Evolutionary conservation across 2,797 vertebrate species (phyloP).

Genomic region (Poeciliopsis paucimaculata): DNA sequence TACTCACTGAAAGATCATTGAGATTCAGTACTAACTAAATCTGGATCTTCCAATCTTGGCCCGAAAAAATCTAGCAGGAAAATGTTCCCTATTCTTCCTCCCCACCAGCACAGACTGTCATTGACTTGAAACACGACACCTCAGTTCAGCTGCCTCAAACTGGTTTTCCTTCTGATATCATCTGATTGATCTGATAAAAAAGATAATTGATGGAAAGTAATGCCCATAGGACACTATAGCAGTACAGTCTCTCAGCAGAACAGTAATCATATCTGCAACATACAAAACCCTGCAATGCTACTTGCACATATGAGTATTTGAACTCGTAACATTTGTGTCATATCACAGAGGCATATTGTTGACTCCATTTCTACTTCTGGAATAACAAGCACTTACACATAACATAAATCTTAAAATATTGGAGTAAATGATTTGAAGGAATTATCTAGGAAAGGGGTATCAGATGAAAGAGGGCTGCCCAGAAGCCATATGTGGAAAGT

Average conservation of each 20-base stretch:
- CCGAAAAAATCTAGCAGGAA: conserved; percentile 25
- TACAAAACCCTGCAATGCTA: neutral
- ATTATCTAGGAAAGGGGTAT: neutral
- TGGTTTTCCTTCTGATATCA: conserved; percentile 45
- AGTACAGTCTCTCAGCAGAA: conserved; percentile 32
- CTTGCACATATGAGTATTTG: neutral
- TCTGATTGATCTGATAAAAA: conserved; percentile 41
- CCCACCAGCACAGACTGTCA: conserved; percentile 23
- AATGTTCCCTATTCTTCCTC: conserved; percentile 11
- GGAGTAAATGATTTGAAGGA: neutral
- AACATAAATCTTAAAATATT: neutral
- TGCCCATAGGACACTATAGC: conserved; percentile 34
- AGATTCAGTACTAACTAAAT: conserved; percentile 17
- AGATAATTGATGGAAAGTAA: conserved; percentile 37
- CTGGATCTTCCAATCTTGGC: neutral
- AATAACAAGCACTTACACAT: neutral
- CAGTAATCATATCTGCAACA: conserved; percentile 5
- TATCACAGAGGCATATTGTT: neutral
- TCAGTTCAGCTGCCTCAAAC: conserved; percentile 25
- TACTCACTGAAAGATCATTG: conserved; percentile 6
- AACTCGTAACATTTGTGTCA: neutral
- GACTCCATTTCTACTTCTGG: neutral
- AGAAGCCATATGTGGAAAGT: neutral
- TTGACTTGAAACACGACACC: conserved; percentile 46
- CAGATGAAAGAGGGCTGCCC: neutral